Evolutionary conservation across 2,888 invertebrate genomes (phyloP).

Genomic region (Pegoplata infirma): DNA sequence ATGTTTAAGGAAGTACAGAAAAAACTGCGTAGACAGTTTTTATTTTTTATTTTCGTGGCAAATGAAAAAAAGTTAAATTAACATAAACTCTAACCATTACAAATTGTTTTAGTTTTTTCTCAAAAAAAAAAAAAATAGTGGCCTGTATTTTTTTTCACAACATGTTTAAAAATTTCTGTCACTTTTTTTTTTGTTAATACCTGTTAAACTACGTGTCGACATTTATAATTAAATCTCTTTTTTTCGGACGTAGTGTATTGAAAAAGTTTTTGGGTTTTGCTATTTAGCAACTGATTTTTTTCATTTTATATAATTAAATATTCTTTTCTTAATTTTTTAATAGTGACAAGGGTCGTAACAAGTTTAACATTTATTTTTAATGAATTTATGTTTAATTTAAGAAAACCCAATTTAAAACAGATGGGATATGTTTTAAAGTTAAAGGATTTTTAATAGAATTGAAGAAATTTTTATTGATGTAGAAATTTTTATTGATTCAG

Average conservation of each 20-base stretch:
- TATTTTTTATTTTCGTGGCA: slow-evolving; percentile 3
- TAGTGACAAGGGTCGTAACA: slow-evolving; percentile 55
- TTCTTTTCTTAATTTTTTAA: slow-evolving; percentile 55
- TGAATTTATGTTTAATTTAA: slow-evolving; percentile 61
- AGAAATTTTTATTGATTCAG: too few relatives aligned
- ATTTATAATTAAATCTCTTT: slow-evolving; percentile 62
- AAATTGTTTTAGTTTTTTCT: slow-evolving; percentile 6
- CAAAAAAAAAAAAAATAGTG: slow-evolving; percentile 15
- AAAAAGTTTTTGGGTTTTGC: slow-evolving; percentile 51
- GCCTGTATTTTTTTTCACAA: slow-evolving; percentile 21
- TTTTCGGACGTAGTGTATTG: slow-evolving; percentile 7
- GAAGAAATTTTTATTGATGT: too few relatives aligned
- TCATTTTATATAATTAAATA: slow-evolving; percentile 56
- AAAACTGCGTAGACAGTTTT: slow-evolving; percentile 8
- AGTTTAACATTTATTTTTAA: slow-evolving; percentile 48
- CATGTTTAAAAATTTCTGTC: slow-evolving; percentile 44
- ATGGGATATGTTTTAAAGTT: slow-evolving; percentile 30
- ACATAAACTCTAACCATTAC: slow-evolving; percentile 50
- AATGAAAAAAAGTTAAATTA: slow-evolving; percentile 52
- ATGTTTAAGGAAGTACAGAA: slow-evolving; percentile 50
- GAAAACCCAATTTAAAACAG: slow-evolving; percentile 38
- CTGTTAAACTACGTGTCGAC: slow-evolving; percentile 62
- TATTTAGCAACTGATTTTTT: slow-evolving; percentile 35
- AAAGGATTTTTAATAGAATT: not conserved
- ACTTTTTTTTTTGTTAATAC: slow-evolving; percentile 52